phyloP scores from a whole-genome alignment of 2,888 invertebrate genomes.

The Lasiommata megera region DNA sequence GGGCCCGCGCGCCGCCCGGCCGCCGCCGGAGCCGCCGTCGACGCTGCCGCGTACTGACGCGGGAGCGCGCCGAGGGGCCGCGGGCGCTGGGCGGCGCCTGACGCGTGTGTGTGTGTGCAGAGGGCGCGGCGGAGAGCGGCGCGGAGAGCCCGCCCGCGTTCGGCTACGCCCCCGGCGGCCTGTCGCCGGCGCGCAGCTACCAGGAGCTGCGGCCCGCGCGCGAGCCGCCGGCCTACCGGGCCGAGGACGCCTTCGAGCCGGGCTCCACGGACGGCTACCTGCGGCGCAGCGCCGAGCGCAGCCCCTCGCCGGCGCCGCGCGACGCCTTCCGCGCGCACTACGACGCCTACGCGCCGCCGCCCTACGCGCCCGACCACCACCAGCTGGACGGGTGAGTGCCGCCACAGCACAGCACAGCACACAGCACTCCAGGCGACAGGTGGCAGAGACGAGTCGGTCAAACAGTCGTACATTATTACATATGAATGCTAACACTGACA shows the following conservation, averaged over 20 bases:
- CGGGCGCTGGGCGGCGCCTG: constrained; percentile 24
- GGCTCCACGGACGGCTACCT: constrained; percentile 60
- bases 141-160: constrained; percentile 64
- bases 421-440: too few relatives aligned
- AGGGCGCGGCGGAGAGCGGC: constrained; percentile 45
- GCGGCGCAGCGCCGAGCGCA: constrained; percentile 59
- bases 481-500: not conserved
- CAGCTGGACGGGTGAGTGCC: constrained; percentile 61
- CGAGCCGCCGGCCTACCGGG: constrained; percentile 64
- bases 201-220: constrained; percentile 71
- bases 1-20: too few relatives aligned
- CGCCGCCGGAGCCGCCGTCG: constrained; percentile 27
- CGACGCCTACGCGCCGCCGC: constrained; percentile 58
- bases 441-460: too few relatives aligned
- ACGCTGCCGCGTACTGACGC: constrained; percentile 21
- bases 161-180: constrained; percentile 63
- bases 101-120: constrained; percentile 55
- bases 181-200: constrained; percentile 73
- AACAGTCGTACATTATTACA: too few relatives aligned
- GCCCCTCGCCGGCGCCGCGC: constrained; percentile 60
- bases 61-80: constrained; percentile 42
- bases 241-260: constrained; percentile 40
- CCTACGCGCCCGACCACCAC: constrained; percentile 60
- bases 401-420: too few relatives aligned
- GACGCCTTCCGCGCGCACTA: constrained; percentile 63